A percentile compares a stretch with the other conserved stretches of the same genome.
Conservation (phyloP, 2,113 vertebrate genomes). For the Tympanuchus pallidicinctus region DNA sequence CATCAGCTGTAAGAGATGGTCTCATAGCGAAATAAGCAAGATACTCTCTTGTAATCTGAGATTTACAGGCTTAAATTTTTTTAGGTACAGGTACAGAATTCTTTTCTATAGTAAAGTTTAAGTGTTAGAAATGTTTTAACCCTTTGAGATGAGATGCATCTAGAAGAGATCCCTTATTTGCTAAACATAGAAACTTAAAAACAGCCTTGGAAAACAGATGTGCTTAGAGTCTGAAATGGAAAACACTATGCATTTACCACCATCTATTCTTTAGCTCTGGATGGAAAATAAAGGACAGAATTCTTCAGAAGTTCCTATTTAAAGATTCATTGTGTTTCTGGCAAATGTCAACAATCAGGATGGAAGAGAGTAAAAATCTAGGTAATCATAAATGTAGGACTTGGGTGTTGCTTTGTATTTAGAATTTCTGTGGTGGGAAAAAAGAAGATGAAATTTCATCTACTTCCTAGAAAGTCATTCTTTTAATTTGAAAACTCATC, state of each 20-base stretch:
- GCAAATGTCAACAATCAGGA: constrained; percentile 1
- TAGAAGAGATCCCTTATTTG: background rate
- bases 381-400: background rate
- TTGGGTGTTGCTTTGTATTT: background rate
- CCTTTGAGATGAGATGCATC: background rate
- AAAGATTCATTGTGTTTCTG: constrained; percentile 42
- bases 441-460: background rate
- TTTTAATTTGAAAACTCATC: background rate
- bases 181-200: background rate
- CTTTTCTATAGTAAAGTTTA: background rate
- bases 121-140: background rate
- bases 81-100: background rate
- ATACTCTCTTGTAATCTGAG: background rate
- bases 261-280: constrained; percentile 16
- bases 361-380: background rate
- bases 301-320: constrained; percentile 27
- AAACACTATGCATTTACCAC: background rate
- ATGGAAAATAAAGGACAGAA: constrained; percentile 15
- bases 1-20: background rate
- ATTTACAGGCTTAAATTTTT: background rate
- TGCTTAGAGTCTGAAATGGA: constrained; percentile 20
- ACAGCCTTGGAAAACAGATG: constrained; percentile 48
- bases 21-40: background rate
- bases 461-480: background rate
- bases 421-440: background rate